Conservation (phyloP, 1,140 invertebrate species). For the Limonius californicus region DNA sequence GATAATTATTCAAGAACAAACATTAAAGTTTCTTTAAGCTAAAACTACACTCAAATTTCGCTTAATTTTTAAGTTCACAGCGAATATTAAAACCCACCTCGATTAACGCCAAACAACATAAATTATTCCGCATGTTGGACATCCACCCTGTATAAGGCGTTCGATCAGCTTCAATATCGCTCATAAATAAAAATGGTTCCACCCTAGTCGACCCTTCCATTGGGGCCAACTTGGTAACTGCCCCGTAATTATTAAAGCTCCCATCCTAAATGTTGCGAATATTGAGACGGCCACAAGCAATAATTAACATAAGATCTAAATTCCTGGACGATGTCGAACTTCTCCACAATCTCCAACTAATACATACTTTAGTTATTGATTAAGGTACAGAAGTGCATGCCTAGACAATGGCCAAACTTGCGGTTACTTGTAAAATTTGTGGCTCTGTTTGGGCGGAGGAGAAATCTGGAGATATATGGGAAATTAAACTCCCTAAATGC, state of each 20-base stretch:
- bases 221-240: constrained; percentile 33
- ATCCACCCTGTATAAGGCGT: background rate
- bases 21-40: too few species aligned
- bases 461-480: background rate
- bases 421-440: constrained; percentile 12
- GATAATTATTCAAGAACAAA: too few species aligned
- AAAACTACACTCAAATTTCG: too few species aligned
- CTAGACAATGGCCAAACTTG: constrained; percentile 8
- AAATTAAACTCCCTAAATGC: too few species aligned
- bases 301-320: constrained; percentile 42
- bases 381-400: constrained; percentile 14
- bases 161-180: constrained; percentile 2
- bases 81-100: too few species aligned
- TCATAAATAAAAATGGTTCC: constrained; percentile 9
- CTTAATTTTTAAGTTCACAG: too few species aligned
- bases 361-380: constrained; percentile 19
- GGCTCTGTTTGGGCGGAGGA: background rate
- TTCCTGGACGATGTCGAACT: constrained; percentile 22
- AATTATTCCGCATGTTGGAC: too few species aligned
- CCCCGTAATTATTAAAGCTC: constrained; percentile 34
- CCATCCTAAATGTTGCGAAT: constrained; percentile 37
- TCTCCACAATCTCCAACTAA: constrained; percentile 21
- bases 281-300: constrained; percentile 40
- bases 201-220: constrained; percentile 22
- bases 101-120: too few species aligned